Evolutionary conservation across 1,140 invertebrate genomes (phyloP).

Genomic region (Chelonus insularis): DNA sequence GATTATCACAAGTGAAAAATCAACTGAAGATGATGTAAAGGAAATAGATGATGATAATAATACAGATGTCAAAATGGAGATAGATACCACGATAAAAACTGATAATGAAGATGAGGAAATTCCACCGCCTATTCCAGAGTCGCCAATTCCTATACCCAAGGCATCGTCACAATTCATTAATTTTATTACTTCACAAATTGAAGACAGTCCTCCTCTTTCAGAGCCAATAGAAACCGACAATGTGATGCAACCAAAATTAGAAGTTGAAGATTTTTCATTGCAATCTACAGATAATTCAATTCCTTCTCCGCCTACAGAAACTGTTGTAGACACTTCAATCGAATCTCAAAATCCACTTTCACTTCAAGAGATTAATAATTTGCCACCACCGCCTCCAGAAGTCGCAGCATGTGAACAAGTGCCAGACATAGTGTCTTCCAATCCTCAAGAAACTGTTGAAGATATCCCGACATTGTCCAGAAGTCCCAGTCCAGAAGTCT

Average conservation of each 20-base stretch:
- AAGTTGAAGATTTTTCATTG: not conserved
- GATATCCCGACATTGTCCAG: slow-evolving; percentile 36
- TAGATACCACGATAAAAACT: not conserved
- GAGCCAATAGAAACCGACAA: not conserved
- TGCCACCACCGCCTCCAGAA: slow-evolving; percentile 35
- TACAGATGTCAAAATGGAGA: slow-evolving; percentile 9
- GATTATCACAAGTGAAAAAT: not conserved
- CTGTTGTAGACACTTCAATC: not conserved
- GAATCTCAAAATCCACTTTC: not conserved
- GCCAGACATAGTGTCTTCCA: not conserved
- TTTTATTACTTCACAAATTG: slow-evolving; percentile 32
- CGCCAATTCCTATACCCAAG: slow-evolving; percentile 39
- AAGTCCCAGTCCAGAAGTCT: slow-evolving; percentile 35
- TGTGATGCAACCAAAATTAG: not conserved
- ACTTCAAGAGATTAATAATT: slow-evolving; percentile 17
- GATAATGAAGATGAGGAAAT: slow-evolving; percentile 30
- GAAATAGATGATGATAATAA: not conserved
- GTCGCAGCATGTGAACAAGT: not conserved
- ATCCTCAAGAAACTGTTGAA: slow-evolving; percentile 31
- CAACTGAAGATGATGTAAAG: not conserved
- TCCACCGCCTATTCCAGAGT: slow-evolving; percentile 43
- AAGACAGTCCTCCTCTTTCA: not conserved
- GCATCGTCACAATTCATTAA: slow-evolving; percentile 25
- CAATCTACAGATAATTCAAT: not conserved
- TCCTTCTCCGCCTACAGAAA: not conserved